Percentiles rank a stretch among this genome's conserved stretches.
Evolutionary conservation across 2,797 vertebrate species (phyloP).

Genomic region (Microctenopoma stevenorrisi): DNA sequence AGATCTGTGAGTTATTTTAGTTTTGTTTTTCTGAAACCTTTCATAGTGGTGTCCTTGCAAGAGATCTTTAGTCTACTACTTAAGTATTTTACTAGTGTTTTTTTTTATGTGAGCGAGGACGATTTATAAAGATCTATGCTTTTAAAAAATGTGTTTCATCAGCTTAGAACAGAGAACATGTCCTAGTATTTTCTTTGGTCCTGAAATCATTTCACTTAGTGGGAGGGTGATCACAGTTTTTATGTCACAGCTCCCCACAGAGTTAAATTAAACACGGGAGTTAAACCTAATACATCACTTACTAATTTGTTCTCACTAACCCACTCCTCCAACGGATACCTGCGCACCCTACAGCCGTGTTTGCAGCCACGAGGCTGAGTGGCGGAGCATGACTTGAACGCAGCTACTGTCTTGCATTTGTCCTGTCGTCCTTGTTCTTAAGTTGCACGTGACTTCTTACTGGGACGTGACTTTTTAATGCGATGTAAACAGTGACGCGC

Average conservation of each 20-base stretch:
- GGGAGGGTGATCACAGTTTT: constrained; percentile 35
- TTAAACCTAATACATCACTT: background rate
- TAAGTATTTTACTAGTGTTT: background rate
- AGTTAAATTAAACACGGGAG: background rate
- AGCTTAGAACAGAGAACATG: background rate
- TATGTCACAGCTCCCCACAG: constrained; percentile 3
- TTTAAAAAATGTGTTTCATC: background rate
- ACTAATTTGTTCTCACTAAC: background rate
- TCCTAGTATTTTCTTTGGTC: constrained; percentile 3
- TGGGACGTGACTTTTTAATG: constrained; percentile 21
- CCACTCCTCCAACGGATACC: background rate
- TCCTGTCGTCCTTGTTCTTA: background rate
- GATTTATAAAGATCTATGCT: background rate
- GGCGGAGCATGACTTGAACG: background rate
- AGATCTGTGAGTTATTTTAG: background rate
- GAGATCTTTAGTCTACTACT: background rate
- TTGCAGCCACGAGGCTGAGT: background rate
- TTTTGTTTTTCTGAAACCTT: background rate
- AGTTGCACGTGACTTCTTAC: constrained; percentile 38
- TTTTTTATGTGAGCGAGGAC: constrained; percentile 2
- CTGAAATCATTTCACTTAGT: constrained; percentile 9
- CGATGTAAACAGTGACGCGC: too few relatives aligned
- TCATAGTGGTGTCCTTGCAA: constrained; percentile 11
- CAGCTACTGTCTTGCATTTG: constrained; percentile 18
- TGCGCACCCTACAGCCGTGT: background rate